phyloP scores from a whole-genome alignment of 1,140 invertebrate species.

The Tetramorium alpestre region DNA sequence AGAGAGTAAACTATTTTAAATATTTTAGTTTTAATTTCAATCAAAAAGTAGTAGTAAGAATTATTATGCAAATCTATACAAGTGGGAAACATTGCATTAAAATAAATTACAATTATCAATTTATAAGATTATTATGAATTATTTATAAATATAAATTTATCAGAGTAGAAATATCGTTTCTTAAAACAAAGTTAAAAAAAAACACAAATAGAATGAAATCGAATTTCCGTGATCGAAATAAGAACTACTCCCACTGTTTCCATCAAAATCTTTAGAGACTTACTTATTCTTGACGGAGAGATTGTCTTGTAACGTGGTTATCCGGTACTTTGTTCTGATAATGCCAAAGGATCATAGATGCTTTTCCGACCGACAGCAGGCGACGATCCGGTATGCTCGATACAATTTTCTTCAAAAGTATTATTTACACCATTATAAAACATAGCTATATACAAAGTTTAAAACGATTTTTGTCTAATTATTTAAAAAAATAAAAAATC shows the following conservation, averaged over 20 bases:
- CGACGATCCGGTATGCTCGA: neutral
- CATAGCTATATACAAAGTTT: neutral
- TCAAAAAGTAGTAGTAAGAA: neutral
- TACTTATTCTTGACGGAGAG: slow-evolving; percentile 76
- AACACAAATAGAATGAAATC: neutral
- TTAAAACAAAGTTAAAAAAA: slow-evolving; percentile 19
- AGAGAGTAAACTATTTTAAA: neutral
- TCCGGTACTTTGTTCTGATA: slow-evolving; percentile 43
- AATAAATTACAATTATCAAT: neutral
- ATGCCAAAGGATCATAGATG: slow-evolving; percentile 44
- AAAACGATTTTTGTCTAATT: neutral
- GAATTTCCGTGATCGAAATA: slow-evolving; percentile 34
- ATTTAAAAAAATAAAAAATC: slow-evolving; percentile 18
- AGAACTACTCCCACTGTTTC: slow-evolving; percentile 15
- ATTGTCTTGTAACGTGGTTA: slow-evolving; percentile 80
- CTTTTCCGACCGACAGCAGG: slow-evolving; percentile 8
- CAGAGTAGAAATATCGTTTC: neutral
- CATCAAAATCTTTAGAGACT: slow-evolving; percentile 65
- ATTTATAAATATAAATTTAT: neutral
- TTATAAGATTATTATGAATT: neutral
- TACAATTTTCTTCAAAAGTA: slow-evolving; percentile 39
- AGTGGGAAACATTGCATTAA: neutral
- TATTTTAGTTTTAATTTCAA: neutral
- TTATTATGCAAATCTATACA: neutral
- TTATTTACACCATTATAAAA: neutral